These are phyloP conservation scores for Arvicanthis niloticus DNA, from an alignment of 2,113 vertebrate genomes.

Conservation along the genomic window DNA sequence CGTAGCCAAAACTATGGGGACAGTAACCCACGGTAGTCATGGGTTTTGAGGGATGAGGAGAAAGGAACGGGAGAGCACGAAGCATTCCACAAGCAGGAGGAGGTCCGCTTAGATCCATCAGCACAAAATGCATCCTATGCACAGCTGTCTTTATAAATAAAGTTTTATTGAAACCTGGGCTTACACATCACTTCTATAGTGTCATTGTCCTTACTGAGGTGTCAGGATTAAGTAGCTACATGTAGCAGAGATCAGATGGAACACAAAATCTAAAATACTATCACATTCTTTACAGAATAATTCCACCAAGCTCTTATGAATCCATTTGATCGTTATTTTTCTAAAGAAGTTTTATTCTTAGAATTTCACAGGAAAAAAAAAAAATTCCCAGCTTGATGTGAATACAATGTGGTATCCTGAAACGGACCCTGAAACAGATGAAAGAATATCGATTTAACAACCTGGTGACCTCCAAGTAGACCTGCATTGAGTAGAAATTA, in stretches of 20 bases:
- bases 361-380: not conserved
- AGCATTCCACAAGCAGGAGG: not conserved
- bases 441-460: not conserved
- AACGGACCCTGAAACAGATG: not conserved
- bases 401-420: not conserved
- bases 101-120: not conserved
- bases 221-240: not conserved
- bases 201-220: not conserved
- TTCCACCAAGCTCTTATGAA: not conserved
- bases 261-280: not conserved
- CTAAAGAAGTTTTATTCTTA: not conserved
- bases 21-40: no score
- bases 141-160: slow-evolving; percentile 12
- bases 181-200: not conserved
- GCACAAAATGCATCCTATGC: not conserved
- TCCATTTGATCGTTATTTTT: not conserved
- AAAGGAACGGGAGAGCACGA: not conserved
- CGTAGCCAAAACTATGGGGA: not conserved
- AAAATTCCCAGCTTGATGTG: not conserved
- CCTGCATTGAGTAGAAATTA: not conserved
- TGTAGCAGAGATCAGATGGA: not conserved
- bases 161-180: not conserved
- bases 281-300: not conserved
- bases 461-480: not conserved
- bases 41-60: not conserved